Percentiles rank a stretch among this genome's conserved stretches.
phyloP scores from a whole-genome alignment of 2,797 vertebrate species.

The Rousettus madagascariensis region DNA sequence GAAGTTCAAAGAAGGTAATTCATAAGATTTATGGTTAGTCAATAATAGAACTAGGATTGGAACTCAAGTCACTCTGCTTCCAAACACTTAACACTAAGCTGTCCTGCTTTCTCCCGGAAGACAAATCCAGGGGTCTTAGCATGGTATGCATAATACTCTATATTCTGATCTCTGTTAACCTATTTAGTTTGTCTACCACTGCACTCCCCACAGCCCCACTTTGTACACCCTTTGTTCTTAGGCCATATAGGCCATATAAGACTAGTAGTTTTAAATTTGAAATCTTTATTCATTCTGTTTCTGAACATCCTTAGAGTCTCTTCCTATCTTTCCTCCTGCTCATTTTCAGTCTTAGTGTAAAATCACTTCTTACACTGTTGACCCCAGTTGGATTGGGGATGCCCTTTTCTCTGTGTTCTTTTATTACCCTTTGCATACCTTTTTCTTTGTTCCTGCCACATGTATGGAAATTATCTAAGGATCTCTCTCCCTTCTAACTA shows the following conservation, averaged over 20 bases:
- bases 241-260: neutral
- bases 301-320: neutral
- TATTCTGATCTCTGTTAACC: neutral
- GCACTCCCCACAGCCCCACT: rapidly evolving
- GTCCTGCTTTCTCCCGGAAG: neutral
- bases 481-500: neutral
- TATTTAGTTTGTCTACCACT: neutral
- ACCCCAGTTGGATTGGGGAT: neutral
- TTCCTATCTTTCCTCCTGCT: conserved; percentile 11
- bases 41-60: neutral
- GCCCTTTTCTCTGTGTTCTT: neutral
- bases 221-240: neutral
- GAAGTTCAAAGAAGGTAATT: conserved; percentile 25
- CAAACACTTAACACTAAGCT: neutral
- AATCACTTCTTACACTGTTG: neutral
- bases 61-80: neutral
- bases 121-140: neutral
- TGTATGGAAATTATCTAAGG: neutral
- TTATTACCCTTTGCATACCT: neutral
- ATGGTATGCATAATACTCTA: neutral
- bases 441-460: neutral
- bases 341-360: neutral
- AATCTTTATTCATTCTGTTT: neutral
- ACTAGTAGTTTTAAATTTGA: neutral
- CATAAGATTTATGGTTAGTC: neutral